Base-by-base conservation (phyloP, 2,888 invertebrate species). In the Sminthurinus aureus region DNA sequence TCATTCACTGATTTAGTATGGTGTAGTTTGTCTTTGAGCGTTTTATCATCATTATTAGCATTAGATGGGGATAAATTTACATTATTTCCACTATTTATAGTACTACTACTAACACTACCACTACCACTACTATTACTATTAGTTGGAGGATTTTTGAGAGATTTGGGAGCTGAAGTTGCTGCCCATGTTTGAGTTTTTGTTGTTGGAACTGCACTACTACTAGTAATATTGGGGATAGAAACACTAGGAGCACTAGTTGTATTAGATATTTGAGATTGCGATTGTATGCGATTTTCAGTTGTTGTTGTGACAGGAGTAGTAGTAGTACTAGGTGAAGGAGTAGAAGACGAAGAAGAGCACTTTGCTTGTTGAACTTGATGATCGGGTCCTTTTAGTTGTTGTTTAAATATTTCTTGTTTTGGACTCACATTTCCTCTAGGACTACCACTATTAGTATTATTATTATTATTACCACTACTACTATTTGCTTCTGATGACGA, bases 271-370 rank as follows among this genome's bases (percentile, higher is more conserved):
- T 38, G 38, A 26, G 18, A 15, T 76, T 76, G 76, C 51, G 76
- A 76, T 52, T 51, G 76, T 76, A 76, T 76, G 51, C 76, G 76
- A 76, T 52, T 76, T 50, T 50, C 52, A 13, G 9, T 71, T 79
- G 20, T 69, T 20, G 2, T 20, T 11, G 20, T 64, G 20, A 38
- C 69, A 38, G 67, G 52, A 50, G 79, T 18, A 1, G 64, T 8
- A 11, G 69, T 38, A 9, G 64, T 8, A 11, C 50, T 58, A n/a
- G n/a, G n/a, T n/a, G n/a, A n/a, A n/a, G n/a, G n/a, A n/a, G n/a
- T n/a, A n/a, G n/a, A n/a, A n/a, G n/a, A n/a, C n/a, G n/a, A n/a
- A 3, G 79, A 83, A 83, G 83, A 75, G 79, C 79, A 83, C 83
- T 79, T 83, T 22, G 13, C 66, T 58, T 73, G 71, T 73, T 66